Evolutionary conservation across 2,888 invertebrate species (phyloP), one percentile per base, ranked within the genome.

Genomic region (Dasypolia templi): DNA sequence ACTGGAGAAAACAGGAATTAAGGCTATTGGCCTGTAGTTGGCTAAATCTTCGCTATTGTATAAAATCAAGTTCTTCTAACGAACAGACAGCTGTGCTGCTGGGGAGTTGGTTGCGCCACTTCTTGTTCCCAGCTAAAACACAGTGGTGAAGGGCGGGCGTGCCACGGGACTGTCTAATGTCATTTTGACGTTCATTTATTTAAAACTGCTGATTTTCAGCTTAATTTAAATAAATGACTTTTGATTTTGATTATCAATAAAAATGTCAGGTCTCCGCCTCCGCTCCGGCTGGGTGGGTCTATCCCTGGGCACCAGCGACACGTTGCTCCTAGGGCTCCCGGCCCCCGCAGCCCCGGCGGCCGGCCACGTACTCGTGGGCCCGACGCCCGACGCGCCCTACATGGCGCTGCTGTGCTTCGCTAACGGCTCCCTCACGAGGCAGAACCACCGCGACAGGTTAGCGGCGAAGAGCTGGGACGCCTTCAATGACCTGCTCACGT

Each of bases 261-360:
- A 12, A 11, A 56, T 56, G 11, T 32, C 75, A 97, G 99, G 98
- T 11, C 98, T 99, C 96, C 97, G 98, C 53, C 96, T 99, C 7
- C 97, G 97, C 26, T 95, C 98, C 51, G 98, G 98, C 70, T 99
- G 99, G 96, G 96, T 99, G 32, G 98, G 98, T 0, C 97, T 99
- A 61, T 98, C 99, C 87, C 95, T 99, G 72, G 99, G 99, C 12
- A 99, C 99, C 0, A 99, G 99, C 92, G 99, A 99, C 94, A 99
- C 99, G 0, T 93, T 99, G 2, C 98, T 99, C 89, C 95, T 98
- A 75, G 98, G 98, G 94, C 95, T 99, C 11, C 94, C 97, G 39
- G 95, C 97, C 46, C 97, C 98, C 0, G 97, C 97, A 64, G 96
- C 97, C 9, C 96, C 98, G 0, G 94, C 97, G 1, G 98, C 98